Conservation (phyloP, 2,797 vertebrate genomes). For the Bucorvus abyssinicus region DNA sequence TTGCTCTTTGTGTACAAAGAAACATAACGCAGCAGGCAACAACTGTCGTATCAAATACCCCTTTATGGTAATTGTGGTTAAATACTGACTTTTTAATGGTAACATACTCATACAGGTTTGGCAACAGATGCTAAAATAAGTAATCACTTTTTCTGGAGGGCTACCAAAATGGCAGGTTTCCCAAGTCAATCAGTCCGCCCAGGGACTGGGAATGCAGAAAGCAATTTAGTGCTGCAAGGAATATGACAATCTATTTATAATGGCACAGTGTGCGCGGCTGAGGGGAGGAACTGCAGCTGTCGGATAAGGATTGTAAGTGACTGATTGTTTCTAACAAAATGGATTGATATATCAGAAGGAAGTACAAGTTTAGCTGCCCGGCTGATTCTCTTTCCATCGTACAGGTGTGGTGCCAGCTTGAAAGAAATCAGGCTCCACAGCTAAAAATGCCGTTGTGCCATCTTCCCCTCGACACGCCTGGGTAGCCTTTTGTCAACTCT, state of each 20-base stretch:
- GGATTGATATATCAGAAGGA: constrained; percentile 54
- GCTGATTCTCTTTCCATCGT: background rate
- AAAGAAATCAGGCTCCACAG: background rate
- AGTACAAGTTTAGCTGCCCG: constrained; percentile 21
- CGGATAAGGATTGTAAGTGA: constrained; percentile 66
- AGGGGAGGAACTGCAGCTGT: constrained; percentile 72
- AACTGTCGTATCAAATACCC: constrained; percentile 44
- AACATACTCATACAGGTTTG: constrained; percentile 34
- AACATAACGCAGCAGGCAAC: constrained; percentile 45
- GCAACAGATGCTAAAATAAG: constrained; percentile 48
- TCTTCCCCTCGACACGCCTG: background rate
- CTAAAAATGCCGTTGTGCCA: background rate
- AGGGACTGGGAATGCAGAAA: constrained; percentile 45
- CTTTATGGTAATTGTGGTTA: constrained; percentile 23
- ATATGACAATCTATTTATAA: constrained; percentile 73
- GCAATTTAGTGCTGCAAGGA: constrained; percentile 55
- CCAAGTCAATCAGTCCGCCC: constrained; percentile 45
- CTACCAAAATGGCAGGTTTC: constrained; percentile 40
- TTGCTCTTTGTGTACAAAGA: background rate
- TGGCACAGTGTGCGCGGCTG: constrained; percentile 41
- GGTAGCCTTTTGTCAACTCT: background rate
- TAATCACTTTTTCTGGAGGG: constrained; percentile 35
- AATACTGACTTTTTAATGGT: constrained; percentile 32
- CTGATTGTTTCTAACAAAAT: constrained; percentile 65
- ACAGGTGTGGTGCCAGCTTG: constrained; percentile 8